phyloP scores from a whole-genome alignment of 2,888 invertebrate genomes.

The Diaperis boleti region DNA sequence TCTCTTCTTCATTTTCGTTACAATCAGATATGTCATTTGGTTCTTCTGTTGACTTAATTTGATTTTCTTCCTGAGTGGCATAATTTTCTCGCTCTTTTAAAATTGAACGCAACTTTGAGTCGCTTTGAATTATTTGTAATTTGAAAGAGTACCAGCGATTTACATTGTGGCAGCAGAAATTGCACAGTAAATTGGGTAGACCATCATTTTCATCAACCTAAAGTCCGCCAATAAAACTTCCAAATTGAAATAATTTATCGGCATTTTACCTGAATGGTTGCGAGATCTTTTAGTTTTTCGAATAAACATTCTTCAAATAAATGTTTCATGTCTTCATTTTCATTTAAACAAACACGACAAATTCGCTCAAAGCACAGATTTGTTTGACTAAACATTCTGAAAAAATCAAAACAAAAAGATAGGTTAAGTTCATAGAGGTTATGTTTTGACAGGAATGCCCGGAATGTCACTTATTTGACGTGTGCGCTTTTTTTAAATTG shows the following conservation, averaged over 20 bases:
- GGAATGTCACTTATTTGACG: too few relatives aligned
- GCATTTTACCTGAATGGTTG: slow-evolving; percentile 39
- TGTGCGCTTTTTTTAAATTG: too few relatives aligned
- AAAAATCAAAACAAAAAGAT: too few relatives aligned
- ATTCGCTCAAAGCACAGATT: slow-evolving; percentile 10
- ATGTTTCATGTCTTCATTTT: slow-evolving; percentile 39
- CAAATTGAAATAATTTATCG: neutral
- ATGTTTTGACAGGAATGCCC: too few relatives aligned
- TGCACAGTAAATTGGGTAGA: slow-evolving; percentile 46
- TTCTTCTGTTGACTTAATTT: neutral
- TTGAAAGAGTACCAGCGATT: slow-evolving; percentile 46
- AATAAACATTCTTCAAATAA: slow-evolving; percentile 40
- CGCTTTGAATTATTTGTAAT: slow-evolving; percentile 44
- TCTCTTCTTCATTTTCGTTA: slow-evolving; percentile 32
- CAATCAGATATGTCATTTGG: slow-evolving; percentile 31
- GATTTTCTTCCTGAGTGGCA: neutral
- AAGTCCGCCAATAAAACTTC: neutral
- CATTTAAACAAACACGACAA: slow-evolving; percentile 46
- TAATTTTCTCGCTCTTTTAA: slow-evolving; percentile 28
- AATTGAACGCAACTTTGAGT: slow-evolving; percentile 36
- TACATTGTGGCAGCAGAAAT: slow-evolving; percentile 43
- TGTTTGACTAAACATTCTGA: neutral
- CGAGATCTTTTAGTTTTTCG: slow-evolving; percentile 43
- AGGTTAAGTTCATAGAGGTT: too few relatives aligned
- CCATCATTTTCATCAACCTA: slow-evolving; percentile 46